phyloP scores from a whole-genome alignment of 2,888 invertebrate species.

The Bibio marci region DNA sequence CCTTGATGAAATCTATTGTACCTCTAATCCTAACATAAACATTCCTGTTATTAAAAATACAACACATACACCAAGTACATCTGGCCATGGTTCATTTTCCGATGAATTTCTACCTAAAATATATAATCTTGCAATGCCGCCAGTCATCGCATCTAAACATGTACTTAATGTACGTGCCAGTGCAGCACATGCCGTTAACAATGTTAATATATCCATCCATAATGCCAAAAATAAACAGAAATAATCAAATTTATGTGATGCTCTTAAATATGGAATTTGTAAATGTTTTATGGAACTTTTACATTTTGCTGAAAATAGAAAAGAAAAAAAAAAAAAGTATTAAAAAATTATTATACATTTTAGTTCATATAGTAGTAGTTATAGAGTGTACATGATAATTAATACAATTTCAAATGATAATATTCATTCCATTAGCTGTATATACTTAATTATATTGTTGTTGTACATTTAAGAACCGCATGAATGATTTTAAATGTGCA shows the following conservation, averaged over 20 bases:
- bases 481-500: too few species aligned
- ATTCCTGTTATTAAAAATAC: constrained; percentile 34
- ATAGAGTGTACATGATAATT: too few species aligned
- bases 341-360: not conserved
- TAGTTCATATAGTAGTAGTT: too few species aligned
- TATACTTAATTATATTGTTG: too few species aligned
- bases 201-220: constrained; percentile 36
- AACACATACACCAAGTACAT: constrained; percentile 36
- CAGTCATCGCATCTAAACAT: constrained; percentile 38
- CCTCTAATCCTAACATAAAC: constrained; percentile 41
- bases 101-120: constrained; percentile 31
- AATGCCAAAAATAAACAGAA: constrained; percentile 31
- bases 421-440: too few species aligned
- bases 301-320: constrained; percentile 19
- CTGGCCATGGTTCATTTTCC: constrained; percentile 36
- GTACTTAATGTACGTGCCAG: constrained; percentile 37
- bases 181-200: constrained; percentile 34
- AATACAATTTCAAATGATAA: too few species aligned
- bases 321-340: not conserved
- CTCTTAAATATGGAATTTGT: constrained; percentile 29
- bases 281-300: constrained; percentile 25
- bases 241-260: constrained; percentile 29
- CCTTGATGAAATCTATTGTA: constrained; percentile 12
- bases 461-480: too few species aligned
- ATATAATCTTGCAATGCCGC: constrained; percentile 34